These are phyloP conservation scores for Sander vitreus DNA, from an alignment of 2,113 vertebrate genomes.

Conservation along the genomic window DNA sequence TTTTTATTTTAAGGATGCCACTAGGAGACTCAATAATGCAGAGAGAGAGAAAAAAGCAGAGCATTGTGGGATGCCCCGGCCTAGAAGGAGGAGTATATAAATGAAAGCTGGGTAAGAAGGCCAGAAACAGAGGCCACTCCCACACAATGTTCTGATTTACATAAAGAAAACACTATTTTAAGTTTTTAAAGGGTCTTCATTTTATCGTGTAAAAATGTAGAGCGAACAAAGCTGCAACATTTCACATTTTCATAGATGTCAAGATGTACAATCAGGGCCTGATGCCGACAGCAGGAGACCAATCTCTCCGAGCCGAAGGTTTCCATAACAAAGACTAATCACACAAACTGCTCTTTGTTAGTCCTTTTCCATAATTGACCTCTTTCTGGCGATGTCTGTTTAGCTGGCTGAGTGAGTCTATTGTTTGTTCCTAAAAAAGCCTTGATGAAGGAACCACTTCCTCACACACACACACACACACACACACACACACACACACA, in stretches of 20 bases:
- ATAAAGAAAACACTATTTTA: background rate
- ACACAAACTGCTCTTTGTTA: conserved; percentile 36
- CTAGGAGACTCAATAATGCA: conserved; percentile 71
- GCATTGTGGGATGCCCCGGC: conserved; percentile 48
- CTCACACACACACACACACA: conserved; percentile 30
- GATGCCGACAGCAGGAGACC: conserved; percentile 8
- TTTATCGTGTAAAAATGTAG: no score
- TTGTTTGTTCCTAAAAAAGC: conserved; percentile 70
- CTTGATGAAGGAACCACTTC: conserved; percentile 28
- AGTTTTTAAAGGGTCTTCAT: no score
- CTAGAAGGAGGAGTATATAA: conserved; percentile 62
- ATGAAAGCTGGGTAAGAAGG: conserved; percentile 29
- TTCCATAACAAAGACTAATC: conserved; percentile 63
- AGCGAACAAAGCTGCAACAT: background rate
- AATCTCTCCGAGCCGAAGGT: background rate
- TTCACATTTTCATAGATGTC: conserved; percentile 29
- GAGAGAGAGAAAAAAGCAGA: conserved; percentile 16
- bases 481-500: conserved; percentile 44
- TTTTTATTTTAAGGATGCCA: conserved; percentile 25
- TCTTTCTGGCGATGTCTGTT: conserved; percentile 64
- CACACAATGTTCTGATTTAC: conserved; percentile 16
- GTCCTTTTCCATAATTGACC: conserved; percentile 57
- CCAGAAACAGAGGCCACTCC: conserved; percentile 44
- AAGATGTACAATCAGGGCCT: conserved; percentile 15
- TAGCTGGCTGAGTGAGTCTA: conserved; percentile 67